Evolutionary conservation across 2,113 vertebrate species (phyloP), one percentile per base, ranked within the genome.

Genomic region (Trichomycterus rosablanca): DNA sequence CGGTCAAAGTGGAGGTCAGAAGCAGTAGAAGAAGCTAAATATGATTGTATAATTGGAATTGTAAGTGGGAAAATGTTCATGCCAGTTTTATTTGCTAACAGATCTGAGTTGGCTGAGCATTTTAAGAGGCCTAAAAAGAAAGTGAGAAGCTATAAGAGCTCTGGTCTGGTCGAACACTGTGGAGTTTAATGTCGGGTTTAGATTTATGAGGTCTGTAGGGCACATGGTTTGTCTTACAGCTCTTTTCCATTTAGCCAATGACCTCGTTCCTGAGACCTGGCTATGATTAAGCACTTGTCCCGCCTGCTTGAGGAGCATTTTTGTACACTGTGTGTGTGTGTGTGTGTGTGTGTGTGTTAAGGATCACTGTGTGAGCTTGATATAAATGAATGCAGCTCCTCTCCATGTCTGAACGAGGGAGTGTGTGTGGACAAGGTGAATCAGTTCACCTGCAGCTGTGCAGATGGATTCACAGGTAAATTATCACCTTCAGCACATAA

Each of bases 301-400:
- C 20, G 26, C 37, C 28, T 65, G 43, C 24, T 23, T 52, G 8
- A 19, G 22, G 35, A 35, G 15, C 42, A 11, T 61, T 50, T 66
- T 44, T 63, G 39, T 35, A 23, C 30, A 20, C n/a, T 55, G 30
- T 60, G n/a, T 54, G 45, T 50, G 45, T 59, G 44, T 54, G n/a
- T 51, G 23, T 56, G 23, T 46, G 7, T 44, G 44, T 56, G 14
- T 65, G 15, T 57, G 32, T 59, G 22, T 23, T 32, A 59, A 98
- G 96, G 96, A 51, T 80, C 77, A 10, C 49, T 89, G 2, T 98
- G 96, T 35, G 93, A 95, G 75, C 87, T 87, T 19, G 91, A 98
- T 59, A 58, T 93, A 71, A 92, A 98, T 18, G 95, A 98, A 68
- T 98, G 96, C 71, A 64, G 34, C 45, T 97, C 96, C 50, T 90